Percentiles rank a stretch among this genome's conserved stretches.
Evolutionary conservation across 2,113 vertebrate species (phyloP).

Genomic region (Embiotoca jacksoni): DNA sequence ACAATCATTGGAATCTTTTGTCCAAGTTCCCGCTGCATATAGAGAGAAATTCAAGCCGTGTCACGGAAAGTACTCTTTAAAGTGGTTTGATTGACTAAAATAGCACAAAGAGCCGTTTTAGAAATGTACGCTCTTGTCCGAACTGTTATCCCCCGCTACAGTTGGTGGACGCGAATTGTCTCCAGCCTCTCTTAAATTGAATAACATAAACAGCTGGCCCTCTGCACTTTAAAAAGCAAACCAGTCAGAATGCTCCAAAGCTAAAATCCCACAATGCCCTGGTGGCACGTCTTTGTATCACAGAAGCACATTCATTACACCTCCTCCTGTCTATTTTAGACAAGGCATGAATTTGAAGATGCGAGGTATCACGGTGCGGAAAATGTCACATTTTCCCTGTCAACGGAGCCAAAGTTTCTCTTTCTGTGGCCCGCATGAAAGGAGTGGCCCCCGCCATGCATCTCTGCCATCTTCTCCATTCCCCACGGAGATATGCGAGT

Average conservation of each 20-base stretch:
- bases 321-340: constrained; percentile 85
- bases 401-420: constrained; percentile 83
- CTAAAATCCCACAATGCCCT: constrained; percentile 54
- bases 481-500: constrained; percentile 91
- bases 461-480: constrained; percentile 91
- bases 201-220: constrained; percentile 61
- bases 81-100: constrained; percentile 54
- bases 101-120: constrained; percentile 45
- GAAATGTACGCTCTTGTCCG: constrained; percentile 43
- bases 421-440: constrained; percentile 87
- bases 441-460: constrained; percentile 80
- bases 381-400: constrained; percentile 90
- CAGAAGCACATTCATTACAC: constrained; percentile 82
- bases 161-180: constrained; percentile 37
- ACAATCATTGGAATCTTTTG: constrained; percentile 62
- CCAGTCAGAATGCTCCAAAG: constrained; percentile 70
- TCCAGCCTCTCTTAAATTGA: constrained; percentile 54
- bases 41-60: constrained; percentile 51
- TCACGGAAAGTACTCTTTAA: constrained; percentile 39
- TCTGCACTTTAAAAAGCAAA: constrained; percentile 50
- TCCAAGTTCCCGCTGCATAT: constrained; percentile 47
- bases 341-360: constrained; percentile 89
- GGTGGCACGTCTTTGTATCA: constrained; percentile 84
- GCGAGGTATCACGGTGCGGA: constrained; percentile 89
- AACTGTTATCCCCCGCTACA: constrained; percentile 44